A percentile compares a stretch with the other conserved stretches of the same genome.
Conservation (phyloP, 2,113 vertebrate species). For the Petroica traversi region DNA sequence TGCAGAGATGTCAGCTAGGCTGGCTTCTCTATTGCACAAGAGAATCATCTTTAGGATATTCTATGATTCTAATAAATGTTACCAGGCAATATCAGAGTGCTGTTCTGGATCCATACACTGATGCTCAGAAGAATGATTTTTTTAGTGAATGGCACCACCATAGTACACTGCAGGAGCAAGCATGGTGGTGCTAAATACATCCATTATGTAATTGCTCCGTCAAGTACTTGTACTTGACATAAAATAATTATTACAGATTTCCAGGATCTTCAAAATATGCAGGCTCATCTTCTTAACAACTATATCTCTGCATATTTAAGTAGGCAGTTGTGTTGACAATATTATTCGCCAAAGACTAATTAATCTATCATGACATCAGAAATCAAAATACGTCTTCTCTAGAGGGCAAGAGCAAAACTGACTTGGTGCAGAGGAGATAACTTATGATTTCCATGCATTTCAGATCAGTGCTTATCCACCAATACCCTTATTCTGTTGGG, state of each 20-base stretch:
- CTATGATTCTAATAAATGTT: neutral
- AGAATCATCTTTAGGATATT: neutral
- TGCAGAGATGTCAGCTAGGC: neutral
- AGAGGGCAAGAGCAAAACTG: neutral
- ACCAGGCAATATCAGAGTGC: neutral
- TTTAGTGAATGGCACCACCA: neutral
- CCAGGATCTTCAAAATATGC: neutral
- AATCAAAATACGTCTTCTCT: neutral
- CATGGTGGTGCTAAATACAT: neutral
- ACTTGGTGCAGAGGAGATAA: neutral
- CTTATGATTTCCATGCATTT: neutral
- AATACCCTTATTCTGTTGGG: neutral
- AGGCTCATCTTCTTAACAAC: neutral
- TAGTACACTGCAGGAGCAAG: neutral
- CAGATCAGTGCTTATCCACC: neutral
- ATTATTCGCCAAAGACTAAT: neutral
- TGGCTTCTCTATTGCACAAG: neutral
- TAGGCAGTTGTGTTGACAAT: neutral
- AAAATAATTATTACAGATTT: neutral
- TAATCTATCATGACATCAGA: neutral
- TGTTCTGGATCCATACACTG: neutral
- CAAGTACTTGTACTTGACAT: neutral
- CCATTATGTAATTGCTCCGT: neutral
- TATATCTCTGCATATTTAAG: neutral
- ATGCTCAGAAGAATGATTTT: neutral